Percentiles rank a stretch among this genome's conserved stretches.
These are phyloP conservation scores for Harpagifer antarcticus DNA, from an alignment of 2,797 vertebrate genomes.

Conservation along the genomic window DNA sequence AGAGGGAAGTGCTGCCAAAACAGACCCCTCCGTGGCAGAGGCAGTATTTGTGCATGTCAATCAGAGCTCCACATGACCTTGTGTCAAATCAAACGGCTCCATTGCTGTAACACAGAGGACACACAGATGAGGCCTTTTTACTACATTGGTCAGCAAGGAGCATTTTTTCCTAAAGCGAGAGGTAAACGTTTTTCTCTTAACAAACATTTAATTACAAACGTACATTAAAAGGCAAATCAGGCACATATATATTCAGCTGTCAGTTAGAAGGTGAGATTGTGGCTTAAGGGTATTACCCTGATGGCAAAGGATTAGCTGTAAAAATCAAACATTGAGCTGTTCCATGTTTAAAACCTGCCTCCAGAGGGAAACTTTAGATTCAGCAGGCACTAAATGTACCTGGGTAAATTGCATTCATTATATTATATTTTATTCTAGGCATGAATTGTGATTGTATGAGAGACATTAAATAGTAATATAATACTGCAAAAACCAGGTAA, in stretches of 20 bases:
- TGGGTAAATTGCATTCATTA: background rate
- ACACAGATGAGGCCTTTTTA: background rate
- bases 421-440: background rate
- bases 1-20: conserved; percentile 69
- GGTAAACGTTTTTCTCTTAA: too few species aligned
- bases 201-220: too few species aligned
- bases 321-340: conserved; percentile 10
- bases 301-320: conserved; percentile 15
- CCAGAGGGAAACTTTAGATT: background rate
- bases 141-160: background rate
- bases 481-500: background rate
- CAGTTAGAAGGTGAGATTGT: conserved; percentile 15
- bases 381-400: background rate
- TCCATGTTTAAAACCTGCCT: background rate
- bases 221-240: too few species aligned
- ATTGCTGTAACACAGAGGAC: conserved; percentile 23
- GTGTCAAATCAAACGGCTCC: conserved; percentile 62
- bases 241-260: background rate
- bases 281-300: conserved; percentile 2
- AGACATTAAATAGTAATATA: background rate
- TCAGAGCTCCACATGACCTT: conserved; percentile 74
- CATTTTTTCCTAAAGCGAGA: background rate
- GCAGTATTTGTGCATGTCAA: conserved; percentile 65
- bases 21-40: conserved; percentile 57
- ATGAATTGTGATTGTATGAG: background rate